phyloP scores from a whole-genome alignment of 1,140 invertebrate genomes.

The Formica selysi region DNA sequence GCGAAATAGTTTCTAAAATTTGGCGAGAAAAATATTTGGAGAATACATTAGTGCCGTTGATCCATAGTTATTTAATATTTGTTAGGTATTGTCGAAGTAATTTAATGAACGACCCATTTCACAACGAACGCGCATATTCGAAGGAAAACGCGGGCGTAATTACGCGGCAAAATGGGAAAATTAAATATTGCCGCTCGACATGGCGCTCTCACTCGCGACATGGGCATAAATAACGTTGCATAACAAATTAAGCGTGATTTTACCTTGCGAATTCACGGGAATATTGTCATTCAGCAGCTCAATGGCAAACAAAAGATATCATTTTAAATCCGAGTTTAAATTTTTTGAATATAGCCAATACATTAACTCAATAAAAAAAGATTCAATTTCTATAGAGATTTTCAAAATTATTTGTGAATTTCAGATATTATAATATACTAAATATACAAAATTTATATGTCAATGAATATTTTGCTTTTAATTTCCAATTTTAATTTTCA shows the following conservation, averaged over 20 bases:
- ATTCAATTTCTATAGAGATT: neutral
- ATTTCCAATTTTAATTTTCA: neutral
- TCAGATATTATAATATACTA: neutral
- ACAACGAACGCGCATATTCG: conserved; percentile 14
- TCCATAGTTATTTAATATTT: conserved; percentile 43
- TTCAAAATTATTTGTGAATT: neutral
- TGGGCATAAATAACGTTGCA: conserved; percentile 45
- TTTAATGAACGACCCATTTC: conserved; percentile 50
- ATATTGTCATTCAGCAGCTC: conserved; percentile 2
- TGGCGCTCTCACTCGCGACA: conserved; percentile 30
- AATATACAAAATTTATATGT: neutral
- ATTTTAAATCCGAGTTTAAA: neutral
- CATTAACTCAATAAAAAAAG: neutral
- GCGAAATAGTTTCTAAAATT: conserved; percentile 27
- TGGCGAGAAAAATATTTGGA: conserved; percentile 18
- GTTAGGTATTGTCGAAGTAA: conserved; percentile 55
- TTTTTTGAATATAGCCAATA: neutral
- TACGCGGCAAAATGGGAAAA: conserved; percentile 53
- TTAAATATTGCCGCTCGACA: conserved; percentile 57
- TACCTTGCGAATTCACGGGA: neutral
- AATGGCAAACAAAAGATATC: neutral
- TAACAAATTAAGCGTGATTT: conserved; percentile 48
- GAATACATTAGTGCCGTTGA: neutral
- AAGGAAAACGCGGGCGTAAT: conserved; percentile 52
- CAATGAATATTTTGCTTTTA: neutral